Base-by-base conservation (phyloP, 2,888 invertebrate species). In the Timema podura region DNA sequence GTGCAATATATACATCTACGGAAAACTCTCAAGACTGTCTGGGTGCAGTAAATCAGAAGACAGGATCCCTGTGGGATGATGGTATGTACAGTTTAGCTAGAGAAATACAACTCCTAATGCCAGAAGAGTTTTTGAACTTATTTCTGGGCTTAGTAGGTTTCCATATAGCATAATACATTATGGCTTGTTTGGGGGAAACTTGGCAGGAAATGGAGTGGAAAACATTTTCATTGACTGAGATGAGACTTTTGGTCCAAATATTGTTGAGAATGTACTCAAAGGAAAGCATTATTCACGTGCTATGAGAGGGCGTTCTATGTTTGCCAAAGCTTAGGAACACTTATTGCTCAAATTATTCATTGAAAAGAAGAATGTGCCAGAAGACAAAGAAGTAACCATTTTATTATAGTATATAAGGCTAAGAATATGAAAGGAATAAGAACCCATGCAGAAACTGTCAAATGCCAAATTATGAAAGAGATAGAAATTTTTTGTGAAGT, bases 141-240 rank as follows among this genome's bases (percentile, higher is more conserved):
- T n/a, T n/a, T n/a, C n/a, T n/a, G n/a, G n/a, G n/a, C n/a, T n/a
- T 54, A 54, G 54, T 13, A 54, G 54, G 54, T 54, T 54, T 54
- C 54, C 54, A 54, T 54, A 6, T 5, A 10, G 54, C 6, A 54
- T 7, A 54, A 54, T 13, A 54, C 13, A 16, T 54, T 54, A 54
- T 54, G 54, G 16, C 54, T 54, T 54, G 54, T 54, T 54, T 54
- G 6, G 54, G 54, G 16, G 16, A 54, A 54, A 54, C 49, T 49
- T 49, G 49, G 49, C 49, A 49, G 49, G 49, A 49, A 49, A 11
- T 49, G 49, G 49, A 49, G 54, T 54, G 13, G 54, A 54, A 54
- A 54, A 54, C 10, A 54, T 54, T 10, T 54, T 5, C 10, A 7
- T 54, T 54, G n/a, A n/a, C n/a, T n/a, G n/a, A n/a, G n/a, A n/a